Conservation (phyloP, 1,140 invertebrate genomes). For the Drosophila arawakana region DNA sequence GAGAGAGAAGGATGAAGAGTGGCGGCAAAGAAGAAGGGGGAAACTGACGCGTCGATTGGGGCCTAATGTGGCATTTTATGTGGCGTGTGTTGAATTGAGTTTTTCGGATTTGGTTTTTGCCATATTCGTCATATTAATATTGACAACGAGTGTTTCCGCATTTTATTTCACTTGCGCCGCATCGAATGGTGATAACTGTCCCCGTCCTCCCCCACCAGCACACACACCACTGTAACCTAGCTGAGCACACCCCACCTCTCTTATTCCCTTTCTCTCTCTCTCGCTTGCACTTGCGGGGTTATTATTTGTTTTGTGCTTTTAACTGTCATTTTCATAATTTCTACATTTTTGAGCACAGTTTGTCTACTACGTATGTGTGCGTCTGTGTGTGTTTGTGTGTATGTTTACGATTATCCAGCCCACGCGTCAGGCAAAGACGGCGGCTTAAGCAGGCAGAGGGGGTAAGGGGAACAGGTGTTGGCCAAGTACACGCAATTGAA, state of each 20-base stretch:
- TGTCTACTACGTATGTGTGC: conserved; percentile 21
- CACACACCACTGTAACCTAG: not conserved
- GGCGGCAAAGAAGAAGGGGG: not conserved
- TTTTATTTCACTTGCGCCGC: conserved; percentile 72
- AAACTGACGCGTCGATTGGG: conserved; percentile 25
- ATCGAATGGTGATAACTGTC: conserved; percentile 14
- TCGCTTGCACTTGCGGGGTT: not conserved
- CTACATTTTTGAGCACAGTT: conserved; percentile 66
- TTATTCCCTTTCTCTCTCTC: not conserved
- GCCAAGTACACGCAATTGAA: conserved; percentile 41
- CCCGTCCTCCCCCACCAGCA: not conserved
- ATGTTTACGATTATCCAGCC: conserved; percentile 73
- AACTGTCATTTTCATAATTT: conserved; percentile 82
- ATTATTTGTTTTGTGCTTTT: conserved; percentile 70
- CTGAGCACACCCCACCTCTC: conserved; percentile 15
- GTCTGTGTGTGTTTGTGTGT: conserved; percentile 7
- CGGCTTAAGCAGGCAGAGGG: not conserved
- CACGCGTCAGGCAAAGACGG: conserved; percentile 52
- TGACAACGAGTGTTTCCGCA: conserved; percentile 81
- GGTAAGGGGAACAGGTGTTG: conserved; percentile 21
- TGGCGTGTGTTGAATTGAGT: conserved; percentile 79
- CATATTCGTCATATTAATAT: conserved; percentile 82
- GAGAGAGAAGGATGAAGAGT: not conserved
- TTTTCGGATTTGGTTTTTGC: conserved; percentile 80
- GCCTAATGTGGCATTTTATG: conserved; percentile 79